These are phyloP conservation scores for Microcebus ravelobensis DNA, from an alignment of 2,113 vertebrate genomes.

Conservation along the genomic window DNA sequence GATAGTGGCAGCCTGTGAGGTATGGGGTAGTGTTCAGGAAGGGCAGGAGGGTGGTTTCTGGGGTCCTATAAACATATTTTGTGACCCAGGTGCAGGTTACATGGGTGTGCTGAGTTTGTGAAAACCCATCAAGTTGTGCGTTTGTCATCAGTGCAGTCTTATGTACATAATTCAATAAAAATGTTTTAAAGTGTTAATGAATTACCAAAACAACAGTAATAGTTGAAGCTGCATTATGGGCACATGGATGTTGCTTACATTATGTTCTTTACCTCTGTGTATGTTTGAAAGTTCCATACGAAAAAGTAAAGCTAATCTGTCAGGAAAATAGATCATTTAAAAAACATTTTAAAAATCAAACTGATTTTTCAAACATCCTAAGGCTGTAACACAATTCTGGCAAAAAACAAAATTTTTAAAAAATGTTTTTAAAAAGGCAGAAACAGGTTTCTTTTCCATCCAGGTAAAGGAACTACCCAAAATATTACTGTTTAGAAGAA, in stretches of 20 bases:
- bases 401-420: not conserved
- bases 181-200: not conserved
- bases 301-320: slow-evolving; percentile 11
- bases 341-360: slow-evolving; percentile 31
- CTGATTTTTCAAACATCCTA: slow-evolving; percentile 29
- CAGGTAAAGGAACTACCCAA: slow-evolving; percentile 11
- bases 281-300: not conserved
- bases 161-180: not conserved
- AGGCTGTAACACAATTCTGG: not conserved
- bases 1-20: not conserved
- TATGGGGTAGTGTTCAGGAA: not conserved
- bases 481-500: not conserved
- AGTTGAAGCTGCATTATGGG: not conserved
- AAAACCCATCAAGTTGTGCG: not conserved
- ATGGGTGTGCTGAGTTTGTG: not conserved
- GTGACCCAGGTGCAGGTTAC: not conserved
- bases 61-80: not conserved
- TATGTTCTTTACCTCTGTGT: not conserved
- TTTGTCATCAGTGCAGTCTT: not conserved
- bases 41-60: not conserved
- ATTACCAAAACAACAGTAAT: not conserved
- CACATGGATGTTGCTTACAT: not conserved
- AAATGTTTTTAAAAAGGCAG: not conserved
- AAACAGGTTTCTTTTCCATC: not conserved
- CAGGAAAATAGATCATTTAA: not conserved